Conservation (phyloP, 2,888 invertebrate species). For the Phlogophora meticulosa region DNA sequence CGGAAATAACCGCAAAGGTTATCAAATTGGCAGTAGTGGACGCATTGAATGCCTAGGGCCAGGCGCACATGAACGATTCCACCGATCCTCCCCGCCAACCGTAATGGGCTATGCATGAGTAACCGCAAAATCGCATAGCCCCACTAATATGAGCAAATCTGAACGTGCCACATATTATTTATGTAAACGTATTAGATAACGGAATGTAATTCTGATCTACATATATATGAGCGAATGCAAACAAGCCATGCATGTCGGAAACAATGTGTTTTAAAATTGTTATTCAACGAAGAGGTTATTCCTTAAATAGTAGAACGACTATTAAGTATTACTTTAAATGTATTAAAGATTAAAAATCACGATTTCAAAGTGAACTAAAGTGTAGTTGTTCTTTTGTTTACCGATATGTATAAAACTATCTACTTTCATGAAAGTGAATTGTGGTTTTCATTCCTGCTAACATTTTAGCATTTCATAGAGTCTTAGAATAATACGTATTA, state of each 20-base stretch:
- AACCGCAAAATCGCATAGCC: conserved; percentile 60
- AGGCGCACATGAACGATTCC: conserved; percentile 62
- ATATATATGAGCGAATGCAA: conserved; percentile 31
- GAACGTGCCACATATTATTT: conserved; percentile 47
- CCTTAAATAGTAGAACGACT: not conserved
- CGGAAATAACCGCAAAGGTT: conserved; percentile 69
- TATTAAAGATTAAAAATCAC: conserved; percentile 5
- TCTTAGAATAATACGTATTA: conserved; percentile 2
- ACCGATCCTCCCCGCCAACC: conserved; percentile 47
- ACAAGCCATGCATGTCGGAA: not conserved
- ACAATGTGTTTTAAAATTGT: conserved; percentile 22
- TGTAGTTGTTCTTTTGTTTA: not conserved
- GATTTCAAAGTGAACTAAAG: conserved; percentile 14
- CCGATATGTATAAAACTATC: conserved; percentile 5
- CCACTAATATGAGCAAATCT: conserved; percentile 61
- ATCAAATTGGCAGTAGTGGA: conserved; percentile 69
- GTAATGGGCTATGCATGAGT: conserved; percentile 67
- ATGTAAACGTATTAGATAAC: conserved; percentile 49
- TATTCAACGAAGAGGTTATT: not conserved
- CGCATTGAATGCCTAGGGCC: conserved; percentile 66
- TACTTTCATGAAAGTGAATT: conserved; percentile 15
- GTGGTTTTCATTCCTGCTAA: conserved; percentile 5
- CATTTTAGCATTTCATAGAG: conserved; percentile 5
- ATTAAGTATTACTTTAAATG: conserved; percentile 3
- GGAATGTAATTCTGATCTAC: conserved; percentile 45